phyloP scores from a whole-genome alignment of 1,140 invertebrate species.

The Micrasema minimum region DNA sequence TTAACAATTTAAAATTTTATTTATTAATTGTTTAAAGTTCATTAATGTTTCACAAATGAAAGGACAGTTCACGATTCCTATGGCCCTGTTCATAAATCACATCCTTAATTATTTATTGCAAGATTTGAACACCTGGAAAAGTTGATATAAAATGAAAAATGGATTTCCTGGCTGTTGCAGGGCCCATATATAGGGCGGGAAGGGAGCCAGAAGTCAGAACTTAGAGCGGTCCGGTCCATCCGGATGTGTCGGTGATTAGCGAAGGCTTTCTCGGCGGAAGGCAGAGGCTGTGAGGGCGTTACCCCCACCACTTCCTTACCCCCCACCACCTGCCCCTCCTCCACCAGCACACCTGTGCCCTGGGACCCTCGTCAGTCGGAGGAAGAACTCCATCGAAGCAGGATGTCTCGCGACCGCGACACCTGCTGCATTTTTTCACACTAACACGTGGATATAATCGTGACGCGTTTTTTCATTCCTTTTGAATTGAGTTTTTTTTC shows the following conservation, averaged over 20 bases:
- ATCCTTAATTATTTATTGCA: too few relatives aligned
- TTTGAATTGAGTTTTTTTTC: neutral
- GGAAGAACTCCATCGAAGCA: constrained; percentile 1
- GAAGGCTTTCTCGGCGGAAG: neutral
- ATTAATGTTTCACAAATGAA: too few relatives aligned
- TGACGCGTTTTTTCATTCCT: constrained; percentile 17
- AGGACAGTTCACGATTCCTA: too few relatives aligned
- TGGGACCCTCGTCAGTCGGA: constrained; percentile 11
- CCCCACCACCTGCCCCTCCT: neutral
- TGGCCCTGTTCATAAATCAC: too few relatives aligned
- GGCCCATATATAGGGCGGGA: too few relatives aligned
- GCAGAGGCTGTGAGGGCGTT: constrained; percentile 33
- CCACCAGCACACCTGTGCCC: neutral
- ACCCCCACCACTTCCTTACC: constrained; percentile 32
- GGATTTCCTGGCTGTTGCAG: neutral
- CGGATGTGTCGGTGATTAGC: neutral
- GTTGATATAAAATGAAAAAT: too few relatives aligned
- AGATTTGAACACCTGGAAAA: too few relatives aligned
- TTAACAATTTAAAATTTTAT: too few relatives aligned
- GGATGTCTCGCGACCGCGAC: neutral
- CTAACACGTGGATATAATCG: constrained; percentile 19
- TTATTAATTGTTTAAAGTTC: too few relatives aligned
- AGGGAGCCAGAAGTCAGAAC: too few relatives aligned
- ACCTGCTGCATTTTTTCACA: neutral
- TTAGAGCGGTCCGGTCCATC: neutral